Base-by-base conservation (phyloP, 1,140 invertebrate species). In the Bombus difficillimus region DNA sequence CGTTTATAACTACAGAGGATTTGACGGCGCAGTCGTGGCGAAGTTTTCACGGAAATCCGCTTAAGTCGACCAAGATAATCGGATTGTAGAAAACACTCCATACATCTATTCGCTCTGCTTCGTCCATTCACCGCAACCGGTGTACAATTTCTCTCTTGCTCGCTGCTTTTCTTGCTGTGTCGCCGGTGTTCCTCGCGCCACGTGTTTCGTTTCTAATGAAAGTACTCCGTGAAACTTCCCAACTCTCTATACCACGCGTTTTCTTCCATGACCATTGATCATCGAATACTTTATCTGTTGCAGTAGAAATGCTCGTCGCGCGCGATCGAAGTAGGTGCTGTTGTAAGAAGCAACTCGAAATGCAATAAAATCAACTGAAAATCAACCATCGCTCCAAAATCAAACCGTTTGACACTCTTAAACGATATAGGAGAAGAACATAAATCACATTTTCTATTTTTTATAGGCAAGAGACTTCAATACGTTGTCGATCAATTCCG, bases 61-160 rank as follows among this genome's bases (percentile, higher is more conserved):
- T 90, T 89, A 92, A 91, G 89, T 85, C 83, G 78, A 73, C 75
- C 76, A 53, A 69, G 81, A 81, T 92, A 92, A 92, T 91, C 91
- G 91, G 90, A 89, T 92, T 90, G 85, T 57, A 80, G 89, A 83
- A 83, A 80, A 68, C 79, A 72, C 86, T 83, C 81, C 76, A 39
- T 81, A 81, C 72, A 59, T 74, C 71, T 41, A 76, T 37, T 59
- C 79, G 18, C 47, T 72, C 59, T 37, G 53, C 39, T 77, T 83
- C 43, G n/a, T 77, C 68, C 79, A 69, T 73, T 83, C 83, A 68
- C 74, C 83, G 74, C 86, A 74, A 85, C 78, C 79, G 75, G 57
- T 53, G 25, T 41, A 72, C 66, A 57, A 81, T 72, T 72, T 41
- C 47, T 72, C 72, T 43, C 28, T n/a, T 3, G 73, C n/a, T 41